Percentiles rank a stretch among this genome's conserved stretches.
Conservation (phyloP, 1,140 invertebrate species). For the Cephus cinctus region DNA sequence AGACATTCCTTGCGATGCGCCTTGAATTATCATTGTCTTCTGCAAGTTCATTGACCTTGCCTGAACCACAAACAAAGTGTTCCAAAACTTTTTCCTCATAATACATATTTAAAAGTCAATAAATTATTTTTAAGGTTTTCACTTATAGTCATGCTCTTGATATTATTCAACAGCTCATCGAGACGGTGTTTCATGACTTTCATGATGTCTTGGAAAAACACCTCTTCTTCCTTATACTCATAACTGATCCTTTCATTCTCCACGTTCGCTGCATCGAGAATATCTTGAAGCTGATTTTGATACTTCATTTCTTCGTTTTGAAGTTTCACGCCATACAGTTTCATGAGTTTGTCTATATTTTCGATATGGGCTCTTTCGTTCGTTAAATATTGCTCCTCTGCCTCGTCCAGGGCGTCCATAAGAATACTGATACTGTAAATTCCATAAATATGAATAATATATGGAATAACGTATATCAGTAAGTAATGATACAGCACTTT, state of each 20-base stretch:
- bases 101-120: slow-evolving; percentile 7
- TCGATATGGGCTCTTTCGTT: slow-evolving; percentile 27
- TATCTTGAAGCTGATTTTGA: slow-evolving; percentile 13
- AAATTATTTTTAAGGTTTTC: slow-evolving; percentile 1
- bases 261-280: slow-evolving; percentile 1
- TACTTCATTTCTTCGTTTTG: slow-evolving; percentile 20
- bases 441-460: too few species aligned
- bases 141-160: slow-evolving; percentile 33
- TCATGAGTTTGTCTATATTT: slow-evolving; percentile 33
- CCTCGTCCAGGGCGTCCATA: slow-evolving; percentile 30
- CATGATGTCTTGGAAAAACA: slow-evolving; percentile 25
- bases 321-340: slow-evolving; percentile 19
- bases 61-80: too few species aligned
- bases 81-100: too few species aligned
- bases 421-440: slow-evolving; percentile 38
- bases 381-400: slow-evolving; percentile 33
- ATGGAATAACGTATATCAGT: too few species aligned
- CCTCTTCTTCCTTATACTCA: slow-evolving; percentile 21
- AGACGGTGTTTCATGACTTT: slow-evolving; percentile 16
- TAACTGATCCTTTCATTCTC: slow-evolving; percentile 15
- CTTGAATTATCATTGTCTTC: slow-evolving; percentile 27
- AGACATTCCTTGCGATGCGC: slow-evolving; percentile 16
- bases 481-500: neutral
- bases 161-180: slow-evolving; percentile 20
- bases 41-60: slow-evolving; percentile 24